phyloP scores from a whole-genome alignment of 2,797 vertebrate genomes.

The Sylvilagus floridanus region DNA sequence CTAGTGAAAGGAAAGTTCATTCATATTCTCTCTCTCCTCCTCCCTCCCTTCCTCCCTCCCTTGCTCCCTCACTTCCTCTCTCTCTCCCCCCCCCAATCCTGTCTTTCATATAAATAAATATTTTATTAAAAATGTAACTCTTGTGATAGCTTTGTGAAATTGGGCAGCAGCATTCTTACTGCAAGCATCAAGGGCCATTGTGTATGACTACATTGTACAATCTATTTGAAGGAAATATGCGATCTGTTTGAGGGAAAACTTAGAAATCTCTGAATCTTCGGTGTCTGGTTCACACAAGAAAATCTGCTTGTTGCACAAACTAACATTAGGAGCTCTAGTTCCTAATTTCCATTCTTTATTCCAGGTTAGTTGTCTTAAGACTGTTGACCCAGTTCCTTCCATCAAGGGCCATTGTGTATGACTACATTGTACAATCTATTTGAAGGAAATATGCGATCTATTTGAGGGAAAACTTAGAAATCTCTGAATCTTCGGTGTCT shows the following conservation, averaged over 20 bases:
- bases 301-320: background rate
- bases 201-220: background rate
- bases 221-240: background rate
- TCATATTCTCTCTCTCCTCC: too few relatives aligned
- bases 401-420: background rate
- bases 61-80: too few relatives aligned
- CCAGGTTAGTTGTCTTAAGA: background rate
- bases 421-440: background rate
- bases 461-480: background rate
- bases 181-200: background rate
- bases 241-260: background rate
- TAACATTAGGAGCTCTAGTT: background rate
- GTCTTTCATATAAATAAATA: too few relatives aligned
- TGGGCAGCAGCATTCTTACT: background rate
- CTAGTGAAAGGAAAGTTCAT: too few relatives aligned
- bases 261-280: background rate
- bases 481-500: background rate
- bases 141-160: background rate
- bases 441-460: background rate
- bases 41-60: too few relatives aligned
- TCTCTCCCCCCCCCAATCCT: too few relatives aligned
- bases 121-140: background rate
- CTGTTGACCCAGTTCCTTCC: background rate
- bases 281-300: background rate
- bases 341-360: background rate